Evolutionary conservation across 2,113 vertebrate genomes (phyloP).

Genomic region (Melospiza georgiana): DNA sequence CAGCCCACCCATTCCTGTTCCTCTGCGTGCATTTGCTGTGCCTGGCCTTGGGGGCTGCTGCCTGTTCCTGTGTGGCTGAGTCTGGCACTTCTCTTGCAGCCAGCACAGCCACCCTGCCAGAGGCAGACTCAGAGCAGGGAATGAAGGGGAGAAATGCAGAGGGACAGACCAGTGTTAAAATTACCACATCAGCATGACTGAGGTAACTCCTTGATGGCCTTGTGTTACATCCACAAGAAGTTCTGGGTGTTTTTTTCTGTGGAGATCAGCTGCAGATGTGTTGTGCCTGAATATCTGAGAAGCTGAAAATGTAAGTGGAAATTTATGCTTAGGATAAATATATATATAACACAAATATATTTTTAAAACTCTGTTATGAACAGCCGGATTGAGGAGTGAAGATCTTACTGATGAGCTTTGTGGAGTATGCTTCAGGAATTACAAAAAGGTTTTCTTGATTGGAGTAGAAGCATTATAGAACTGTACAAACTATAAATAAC

Average conservation of each 20-base stretch:
- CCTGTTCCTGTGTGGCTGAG: neutral
- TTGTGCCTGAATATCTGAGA: neutral
- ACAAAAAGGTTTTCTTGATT: neutral
- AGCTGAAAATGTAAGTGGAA: neutral
- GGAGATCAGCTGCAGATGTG: neutral
- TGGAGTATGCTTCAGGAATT: neutral
- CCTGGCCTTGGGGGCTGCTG: neutral
- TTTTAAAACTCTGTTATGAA: neutral
- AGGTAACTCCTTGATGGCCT: neutral
- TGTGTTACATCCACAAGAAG: too few species aligned
- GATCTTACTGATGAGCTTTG: neutral
- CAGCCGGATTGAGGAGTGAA: neutral
- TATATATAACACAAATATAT: neutral
- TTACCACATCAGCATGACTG: rapidly evolving
- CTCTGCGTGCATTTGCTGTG: neutral
- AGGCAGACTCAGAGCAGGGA: neutral
- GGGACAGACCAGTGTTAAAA: neutral
- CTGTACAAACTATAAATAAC: neutral
- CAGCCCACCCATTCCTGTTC: rapidly evolving
- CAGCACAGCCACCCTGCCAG: neutral
- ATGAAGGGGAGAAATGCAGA: neutral
- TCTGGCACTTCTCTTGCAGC: neutral
- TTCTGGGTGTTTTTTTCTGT: neutral
- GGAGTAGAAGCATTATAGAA: neutral
- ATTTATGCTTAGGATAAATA: neutral